Conservation (phyloP, 2,888 invertebrate genomes). For the Hipparchia semele region DNA sequence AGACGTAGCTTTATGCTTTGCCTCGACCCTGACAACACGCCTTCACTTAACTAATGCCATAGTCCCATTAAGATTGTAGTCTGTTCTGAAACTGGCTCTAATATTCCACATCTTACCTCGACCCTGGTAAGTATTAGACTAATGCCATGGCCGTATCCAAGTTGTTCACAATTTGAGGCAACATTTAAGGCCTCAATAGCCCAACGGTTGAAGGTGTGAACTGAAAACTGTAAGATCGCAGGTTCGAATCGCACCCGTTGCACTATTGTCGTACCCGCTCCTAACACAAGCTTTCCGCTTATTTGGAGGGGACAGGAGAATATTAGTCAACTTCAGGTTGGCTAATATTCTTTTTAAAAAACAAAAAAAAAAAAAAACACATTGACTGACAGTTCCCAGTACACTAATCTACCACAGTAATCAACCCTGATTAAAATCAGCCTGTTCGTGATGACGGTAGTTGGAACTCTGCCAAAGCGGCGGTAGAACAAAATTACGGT, state of each 20-base stretch:
- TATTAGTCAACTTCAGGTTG: too few relatives aligned
- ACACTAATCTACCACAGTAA: neutral
- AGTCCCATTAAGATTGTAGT: neutral
- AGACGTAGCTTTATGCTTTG: neutral
- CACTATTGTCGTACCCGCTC: too few relatives aligned
- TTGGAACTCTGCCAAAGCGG: neutral
- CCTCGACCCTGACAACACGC: neutral
- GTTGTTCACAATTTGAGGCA: neutral
- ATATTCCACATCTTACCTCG: neutral
- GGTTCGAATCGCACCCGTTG: too few relatives aligned
- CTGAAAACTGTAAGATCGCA: too few relatives aligned
- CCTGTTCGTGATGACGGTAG: neutral
- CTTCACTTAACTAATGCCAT: too few relatives aligned
- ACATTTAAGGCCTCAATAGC: too few relatives aligned
- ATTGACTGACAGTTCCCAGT: neutral
- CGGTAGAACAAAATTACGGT: slow-evolving; percentile 6
- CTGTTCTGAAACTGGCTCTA: neutral
- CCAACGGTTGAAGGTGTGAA: too few relatives aligned
- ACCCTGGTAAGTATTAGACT: neutral
- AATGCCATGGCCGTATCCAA: slow-evolving; percentile 6
- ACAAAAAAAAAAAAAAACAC: too few relatives aligned
- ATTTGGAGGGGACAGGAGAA: too few relatives aligned
- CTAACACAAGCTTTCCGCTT: too few relatives aligned
- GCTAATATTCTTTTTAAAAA: too few relatives aligned
- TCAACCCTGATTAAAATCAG: slow-evolving; percentile 5